Evolutionary conservation across 64 coral and sea anemone species (phyloP), one percentile per base, ranked within the genome.

Genomic region (Montipora foliosa): DNA sequence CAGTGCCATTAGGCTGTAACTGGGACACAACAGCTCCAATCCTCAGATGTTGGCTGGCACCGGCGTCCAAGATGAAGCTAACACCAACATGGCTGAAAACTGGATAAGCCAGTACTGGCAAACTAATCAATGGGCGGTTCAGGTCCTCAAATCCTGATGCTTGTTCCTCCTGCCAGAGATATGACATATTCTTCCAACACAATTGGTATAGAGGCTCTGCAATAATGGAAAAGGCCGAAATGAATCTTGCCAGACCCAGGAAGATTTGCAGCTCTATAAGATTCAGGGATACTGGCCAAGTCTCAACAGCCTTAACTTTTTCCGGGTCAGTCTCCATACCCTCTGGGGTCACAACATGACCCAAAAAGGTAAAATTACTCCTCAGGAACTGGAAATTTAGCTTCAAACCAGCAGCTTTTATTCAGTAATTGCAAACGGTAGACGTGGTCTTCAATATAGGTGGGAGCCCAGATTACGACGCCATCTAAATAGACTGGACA

Each of bases 251-350:
- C 19, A 94, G 53, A 12, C 92, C 92, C 19, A 88, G 71, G 67
- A 89, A 94, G 49, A 74, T 89, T 50, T 79, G 86, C 5, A 76
- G 52, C 13, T 94, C 92, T 89, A 89, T 89, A 14, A 94, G 77
- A 75, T 83, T 83, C 46, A 50, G 44, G 20, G 90, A 80, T 17
- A 75, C 10, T 59, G 64, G 51, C 44, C 58, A 71, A 48, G 60
- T 70, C 19, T 52, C 66, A 70, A 92, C 80, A 19, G 90, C 80
- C 45, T 67, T 59, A 84, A 84, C 64, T 46, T 85, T 92, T 53
- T 48, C 67, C 45, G 49, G 79, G 44, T 84, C 80, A 9, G 66
- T 80, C 68, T 57, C 59, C 57, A 84, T 74, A 20, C 91, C 91
- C 15, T 87, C 69, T 14, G 67, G 5, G 25, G 79, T 73, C 15